Base-by-base conservation (phyloP, 1,140 invertebrate genomes). In the Drosophila mauritiana region DNA sequence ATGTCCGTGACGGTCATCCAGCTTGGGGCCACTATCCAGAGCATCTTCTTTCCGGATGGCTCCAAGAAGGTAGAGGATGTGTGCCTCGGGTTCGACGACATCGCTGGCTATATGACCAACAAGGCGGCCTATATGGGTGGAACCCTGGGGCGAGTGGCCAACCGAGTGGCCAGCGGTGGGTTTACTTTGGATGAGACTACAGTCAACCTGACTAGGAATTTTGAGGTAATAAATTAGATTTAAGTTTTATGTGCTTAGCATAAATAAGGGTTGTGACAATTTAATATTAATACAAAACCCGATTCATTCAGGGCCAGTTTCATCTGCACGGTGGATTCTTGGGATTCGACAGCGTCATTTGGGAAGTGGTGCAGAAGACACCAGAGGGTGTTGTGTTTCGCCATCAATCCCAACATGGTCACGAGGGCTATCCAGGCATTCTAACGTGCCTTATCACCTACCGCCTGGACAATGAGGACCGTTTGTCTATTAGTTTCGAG, bases 321-420 rank as follows among this genome's bases (percentile, higher is more conserved):
- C 48, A 51, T 8, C 48, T 51, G 10, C 25, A 51, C 27, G 48
- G 48, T 10, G 48, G 48, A 5, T 51, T 51, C 0, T n/a, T 51
- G 25, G 48, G 48, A 11, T 34, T 51, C 4, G 27, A 51, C 48
- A 51, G 48, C 27, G 48, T 51, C n/a, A 51, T 51, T 27, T 51
- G 48, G 48, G 48, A 51, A 8, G 27, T 34, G n/a, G n/a, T 31
- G n/a, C 48, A 51, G 48, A 51, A 51, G 27, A 15, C 48, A 1
- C 13, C 48, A 0, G n/a, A 31, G 7, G 48, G 48, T 12, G 48
- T 51, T 3, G 27, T 31, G 0, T 51, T 51, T 13, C 48, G 10
- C 3, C 48, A 51, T 10, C n/a, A 34, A 2, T 51, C 48, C 4
- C 25, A 8, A 4, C 27, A 51, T 17, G 48, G 48, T 10, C 48